phyloP scores from a whole-genome alignment of 2,113 vertebrate genomes.

The Anoura caudifer region DNA sequence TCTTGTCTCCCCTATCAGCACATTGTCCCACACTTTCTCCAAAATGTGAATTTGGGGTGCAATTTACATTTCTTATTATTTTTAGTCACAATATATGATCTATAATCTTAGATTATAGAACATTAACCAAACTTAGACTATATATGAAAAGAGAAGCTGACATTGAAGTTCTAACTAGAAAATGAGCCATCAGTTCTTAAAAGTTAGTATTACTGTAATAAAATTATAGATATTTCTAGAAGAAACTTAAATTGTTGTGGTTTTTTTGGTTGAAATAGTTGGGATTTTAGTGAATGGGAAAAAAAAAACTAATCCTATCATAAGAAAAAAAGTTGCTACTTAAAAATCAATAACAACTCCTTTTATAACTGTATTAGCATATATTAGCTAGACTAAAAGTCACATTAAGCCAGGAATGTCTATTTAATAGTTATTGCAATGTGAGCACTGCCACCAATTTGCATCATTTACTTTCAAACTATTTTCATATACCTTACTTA shows the following conservation, averaged over 20 bases:
- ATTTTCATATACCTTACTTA: constrained; percentile 58
- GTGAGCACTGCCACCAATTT: constrained; percentile 30
- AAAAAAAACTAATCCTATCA: background rate
- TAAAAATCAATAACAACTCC: constrained; percentile 14
- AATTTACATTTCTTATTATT: background rate
- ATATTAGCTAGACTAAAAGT: constrained; percentile 61
- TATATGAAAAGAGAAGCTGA: background rate
- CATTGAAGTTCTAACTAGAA: background rate
- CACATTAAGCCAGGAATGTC: constrained; percentile 41
- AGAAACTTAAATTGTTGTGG: background rate
- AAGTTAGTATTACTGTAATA: background rate
- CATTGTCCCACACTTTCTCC: background rate
- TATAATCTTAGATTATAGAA: background rate
- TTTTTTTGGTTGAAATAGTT: background rate
- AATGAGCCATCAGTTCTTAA: background rate
- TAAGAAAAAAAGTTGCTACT: background rate
- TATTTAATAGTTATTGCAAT: constrained; percentile 56
- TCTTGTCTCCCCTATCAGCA: background rate
- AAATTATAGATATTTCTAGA: background rate
- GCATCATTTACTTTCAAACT: constrained; percentile 58
- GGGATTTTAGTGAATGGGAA: background rate
- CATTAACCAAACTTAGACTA: background rate
- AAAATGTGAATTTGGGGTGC: background rate
- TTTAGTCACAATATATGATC: background rate
- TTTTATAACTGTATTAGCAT: background rate